A percentile compares a stretch with the other conserved stretches of the same genome.
phyloP scores from a whole-genome alignment of 2,888 invertebrate genomes.

The Fabriciana adippe region DNA sequence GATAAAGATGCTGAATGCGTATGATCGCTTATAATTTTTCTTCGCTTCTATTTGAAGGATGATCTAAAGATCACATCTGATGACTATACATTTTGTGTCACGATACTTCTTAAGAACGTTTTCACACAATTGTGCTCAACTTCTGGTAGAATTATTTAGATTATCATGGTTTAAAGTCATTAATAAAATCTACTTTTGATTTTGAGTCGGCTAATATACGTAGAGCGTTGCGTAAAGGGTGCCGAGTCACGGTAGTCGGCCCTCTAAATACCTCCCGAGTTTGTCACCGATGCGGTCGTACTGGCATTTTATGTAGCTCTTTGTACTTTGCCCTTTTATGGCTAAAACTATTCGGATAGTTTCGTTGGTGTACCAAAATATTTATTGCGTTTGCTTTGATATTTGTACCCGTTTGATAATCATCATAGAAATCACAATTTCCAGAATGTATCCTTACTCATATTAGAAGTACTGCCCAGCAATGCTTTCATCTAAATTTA shows the following conservation, averaged over 20 bases:
- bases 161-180: conserved; percentile 77
- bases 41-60: conserved; percentile 72
- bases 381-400: conserved; percentile 69
- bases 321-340: conserved; percentile 77
- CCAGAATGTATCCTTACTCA: not conserved
- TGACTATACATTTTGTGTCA: conserved; percentile 70
- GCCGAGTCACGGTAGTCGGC: conserved; percentile 70
- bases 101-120: conserved; percentile 58
- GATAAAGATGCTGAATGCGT: conserved; percentile 81
- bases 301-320: conserved; percentile 80
- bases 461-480: not conserved
- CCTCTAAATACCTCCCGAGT: conserved; percentile 76
- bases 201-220: conserved; percentile 79
- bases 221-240: conserved; percentile 70
- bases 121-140: conserved; percentile 67
- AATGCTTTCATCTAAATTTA: not conserved
- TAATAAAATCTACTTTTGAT: conserved; percentile 81
- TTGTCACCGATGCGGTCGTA: conserved; percentile 76
- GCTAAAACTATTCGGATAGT: conserved; percentile 74
- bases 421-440: conserved; percentile 32
- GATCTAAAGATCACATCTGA: conserved; percentile 74
- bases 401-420: conserved; percentile 42
- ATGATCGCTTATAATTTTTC: conserved; percentile 80
- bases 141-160: conserved; percentile 76
- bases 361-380: conserved; percentile 68